Base-by-base conservation (phyloP, 2,888 invertebrate species). In the Stomorhina lunata region DNA sequence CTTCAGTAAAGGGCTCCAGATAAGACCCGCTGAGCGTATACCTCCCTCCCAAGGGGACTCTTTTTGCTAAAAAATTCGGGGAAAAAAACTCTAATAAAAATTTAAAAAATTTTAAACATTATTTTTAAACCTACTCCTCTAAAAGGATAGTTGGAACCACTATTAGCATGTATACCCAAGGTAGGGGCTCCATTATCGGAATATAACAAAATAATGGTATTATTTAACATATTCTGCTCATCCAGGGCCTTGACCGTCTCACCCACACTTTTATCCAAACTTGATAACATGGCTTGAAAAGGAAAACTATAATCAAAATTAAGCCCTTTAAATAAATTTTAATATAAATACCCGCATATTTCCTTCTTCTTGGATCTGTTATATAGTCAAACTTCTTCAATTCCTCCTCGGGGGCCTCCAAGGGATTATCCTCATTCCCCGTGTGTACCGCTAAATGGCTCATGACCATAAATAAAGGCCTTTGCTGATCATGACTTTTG, bases 131-230 rank as follows among this genome's bases (percentile, higher is more conserved):
- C 92, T 92, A 95, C 95, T 17, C 96, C 96, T 90, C 95, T 92
- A 63, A 96, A 90, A 1, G 96, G 96, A 92, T 93, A 95, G 90
- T 96, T 96, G n/a, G 95, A 96, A 9, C 94, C 96, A 65, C 93
- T 93, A 91, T 97, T 98, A 53, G 92, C 90, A 88, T 95, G 94
- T 53, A 93, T 88, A 0, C 96, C 97, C 71, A 93, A 91, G 0
- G 96, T 95, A 68, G 96, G 96, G 0, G 95, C 96, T 2, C 97
- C 97, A 89, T 98, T 98, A 90, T 98, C 98, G 7, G 97, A 95
- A 86, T 95, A 94, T 88, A 98, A 98, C 2, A 97, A 90, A 63
- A 98, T 93, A 43, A 98, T 93, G 0, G 96, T 95, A 88, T 98
- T 95, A 65, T 96, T 92, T 80, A 98, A 92, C 91, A 98, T 95